Evolutionary conservation across 2,113 vertebrate species (phyloP), one percentile per base, ranked within the genome.

Genomic region (Epinephelus cyanopodus): DNA sequence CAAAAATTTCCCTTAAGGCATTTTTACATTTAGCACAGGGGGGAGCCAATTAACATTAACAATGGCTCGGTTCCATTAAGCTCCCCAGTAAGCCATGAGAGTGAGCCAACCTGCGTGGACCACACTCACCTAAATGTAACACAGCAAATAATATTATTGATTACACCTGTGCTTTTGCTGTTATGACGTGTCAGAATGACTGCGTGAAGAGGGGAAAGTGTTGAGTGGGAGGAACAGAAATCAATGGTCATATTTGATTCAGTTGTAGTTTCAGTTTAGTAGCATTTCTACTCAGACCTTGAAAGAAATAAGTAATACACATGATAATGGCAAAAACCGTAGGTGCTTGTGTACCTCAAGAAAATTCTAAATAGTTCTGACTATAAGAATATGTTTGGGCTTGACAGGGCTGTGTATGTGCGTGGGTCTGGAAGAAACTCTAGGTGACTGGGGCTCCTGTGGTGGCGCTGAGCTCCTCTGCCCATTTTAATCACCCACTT

Each of bases 401-500:
- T n/a, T 27, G 56, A 56, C n/a, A 33, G 15, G 21, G 39, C 5
- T 50, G 53, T 61, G 18, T 58, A 18, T 12, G 4, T 47, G 27
- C 0, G 19, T 33, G 42, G n/a, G 39, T 72, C 54, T 61, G 68
- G 58, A 67, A 81, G 71, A 58, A 89, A 56, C 71, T 73, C 39
- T 42, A 58, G 77, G 82, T 88, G 83, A 89, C 29, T 67, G 39
- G 62, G 71, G 79, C 74, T 74, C 74, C 66, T 87, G 81, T 72
- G 61, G 86, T 77, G 73, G 66, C 29, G 33, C 84, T 68, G 74
- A 68, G 79, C 66, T 88, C 84, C 74, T 78, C 82, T 86, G 78
- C 83, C 81, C 86, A 87, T 90, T 94, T 94, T 90, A 93, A 92
- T 92, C 91, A 91, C 65, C 84, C 89, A 91, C 92, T 92, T 93